Evolutionary conservation across 2,797 vertebrate species (phyloP).

Genomic region (Muscicapa comitata): DNA sequence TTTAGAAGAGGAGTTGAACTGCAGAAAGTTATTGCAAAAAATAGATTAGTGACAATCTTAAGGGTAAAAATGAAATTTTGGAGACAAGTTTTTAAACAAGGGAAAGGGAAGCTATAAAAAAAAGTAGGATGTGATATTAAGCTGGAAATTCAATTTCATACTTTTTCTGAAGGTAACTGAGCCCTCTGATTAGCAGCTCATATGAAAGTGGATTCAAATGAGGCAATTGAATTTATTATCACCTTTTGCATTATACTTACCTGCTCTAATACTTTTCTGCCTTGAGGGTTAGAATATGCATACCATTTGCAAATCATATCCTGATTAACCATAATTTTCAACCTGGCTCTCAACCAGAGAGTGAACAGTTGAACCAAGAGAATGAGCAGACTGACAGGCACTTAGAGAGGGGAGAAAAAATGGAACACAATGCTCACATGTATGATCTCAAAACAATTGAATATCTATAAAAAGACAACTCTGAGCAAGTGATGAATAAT

Average conservation of each 20-base stretch:
- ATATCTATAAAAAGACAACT: not conserved
- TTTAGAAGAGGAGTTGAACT: not conserved
- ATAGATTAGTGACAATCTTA: not conserved
- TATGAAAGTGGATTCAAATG: not conserved
- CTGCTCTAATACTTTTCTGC: not conserved
- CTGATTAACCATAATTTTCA: not conserved
- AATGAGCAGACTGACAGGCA: not conserved
- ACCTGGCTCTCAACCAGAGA: not conserved
- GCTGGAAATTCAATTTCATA: not conserved
- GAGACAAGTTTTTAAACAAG: not conserved
- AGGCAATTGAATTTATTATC: not conserved
- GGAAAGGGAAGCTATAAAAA: not conserved
- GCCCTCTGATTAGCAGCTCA: not conserved
- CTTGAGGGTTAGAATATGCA: not conserved
- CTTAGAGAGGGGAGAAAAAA: accelerated
- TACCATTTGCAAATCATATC: not conserved
- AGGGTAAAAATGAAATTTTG: not conserved
- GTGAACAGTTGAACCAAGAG: not conserved
- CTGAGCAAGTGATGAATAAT: not conserved
- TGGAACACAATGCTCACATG: not conserved
- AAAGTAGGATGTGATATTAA: not conserved
- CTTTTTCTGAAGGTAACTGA: not conserved
- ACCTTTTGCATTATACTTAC: not conserved
- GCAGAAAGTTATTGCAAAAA: not conserved
- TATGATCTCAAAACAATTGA: not conserved